Evolutionary conservation across 2,888 invertebrate genomes (phyloP).

Genomic region (Deilephila elpenor): DNA sequence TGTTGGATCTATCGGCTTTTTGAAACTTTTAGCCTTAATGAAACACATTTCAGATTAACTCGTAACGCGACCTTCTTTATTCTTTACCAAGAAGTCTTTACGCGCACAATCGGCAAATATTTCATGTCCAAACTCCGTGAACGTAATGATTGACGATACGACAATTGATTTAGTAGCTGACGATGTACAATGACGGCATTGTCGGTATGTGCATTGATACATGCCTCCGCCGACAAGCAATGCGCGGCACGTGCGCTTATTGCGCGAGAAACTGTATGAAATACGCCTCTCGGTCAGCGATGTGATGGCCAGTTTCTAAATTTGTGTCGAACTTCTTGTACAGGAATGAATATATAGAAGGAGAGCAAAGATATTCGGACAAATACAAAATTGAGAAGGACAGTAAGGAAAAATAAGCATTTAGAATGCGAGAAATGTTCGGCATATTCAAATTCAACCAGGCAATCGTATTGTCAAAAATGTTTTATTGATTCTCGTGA

Average conservation of each 20-base stretch:
- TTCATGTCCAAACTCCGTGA: slow-evolving; percentile 7
- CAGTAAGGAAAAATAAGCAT: neutral
- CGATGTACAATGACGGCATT: slow-evolving; percentile 2
- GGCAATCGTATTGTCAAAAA: neutral
- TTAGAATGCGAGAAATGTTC: neutral
- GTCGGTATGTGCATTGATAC: slow-evolving; percentile 20
- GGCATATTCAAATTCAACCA: neutral
- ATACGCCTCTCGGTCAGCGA: slow-evolving; percentile 21
- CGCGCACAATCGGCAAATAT: neutral
- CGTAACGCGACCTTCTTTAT: too few relatives aligned
- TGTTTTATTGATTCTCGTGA: neutral
- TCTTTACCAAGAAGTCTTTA: neutral
- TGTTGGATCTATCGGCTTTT: too few relatives aligned
- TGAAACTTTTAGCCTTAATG: too few relatives aligned
- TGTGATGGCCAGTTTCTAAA: slow-evolving; percentile 3
- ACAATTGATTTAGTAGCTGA: slow-evolving; percentile 18
- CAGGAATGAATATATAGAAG: neutral
- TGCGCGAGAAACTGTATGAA: slow-evolving; percentile 21
- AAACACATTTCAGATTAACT: too few relatives aligned
- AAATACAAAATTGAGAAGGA: neutral
- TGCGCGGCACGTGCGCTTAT: slow-evolving; percentile 1
- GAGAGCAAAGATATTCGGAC: neutral
- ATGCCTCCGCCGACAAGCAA: slow-evolving; percentile 4
- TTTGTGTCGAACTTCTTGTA: neutral
- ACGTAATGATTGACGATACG: slow-evolving; percentile 13